Percentiles rank a stretch among this genome's conserved stretches.
Evolutionary conservation across 2,113 vertebrate genomes (phyloP).

Genomic region (Brachyhypopomus occidentalis): DNA sequence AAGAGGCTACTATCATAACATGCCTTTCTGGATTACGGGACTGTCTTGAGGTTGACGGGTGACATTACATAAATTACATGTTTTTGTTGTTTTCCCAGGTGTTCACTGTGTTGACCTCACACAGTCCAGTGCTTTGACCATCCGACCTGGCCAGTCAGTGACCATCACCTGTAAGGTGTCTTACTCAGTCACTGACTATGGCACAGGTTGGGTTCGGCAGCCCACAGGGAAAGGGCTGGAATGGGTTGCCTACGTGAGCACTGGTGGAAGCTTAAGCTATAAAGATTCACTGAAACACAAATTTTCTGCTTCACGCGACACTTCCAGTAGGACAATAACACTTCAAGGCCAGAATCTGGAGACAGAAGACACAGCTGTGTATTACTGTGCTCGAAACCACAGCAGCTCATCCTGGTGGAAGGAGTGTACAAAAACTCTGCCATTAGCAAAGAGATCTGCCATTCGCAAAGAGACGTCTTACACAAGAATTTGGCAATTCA

Average conservation of each 20-base stretch:
- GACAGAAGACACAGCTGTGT: neutral
- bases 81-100: neutral
- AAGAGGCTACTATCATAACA: no score
- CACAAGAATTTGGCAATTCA: no score
- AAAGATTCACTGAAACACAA: constrained; percentile 13
- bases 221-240: constrained; percentile 41
- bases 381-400: neutral
- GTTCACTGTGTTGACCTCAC: no score
- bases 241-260: constrained; percentile 50
- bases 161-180: no score
- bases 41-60: no score
- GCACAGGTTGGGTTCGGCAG: constrained; percentile 49
- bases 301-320: neutral
- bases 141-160: no score
- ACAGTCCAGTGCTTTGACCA: no score
- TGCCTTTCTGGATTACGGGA: no score
- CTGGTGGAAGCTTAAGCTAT: constrained; percentile 19
- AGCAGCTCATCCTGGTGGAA: neutral
- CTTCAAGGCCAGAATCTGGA: constrained; percentile 5
- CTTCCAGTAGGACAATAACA: neutral
- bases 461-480: neutral
- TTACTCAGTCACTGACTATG: constrained; percentile 14
- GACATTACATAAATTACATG: neutral
- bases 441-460: neutral
- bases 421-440: neutral